A percentile compares a stretch with the other conserved stretches of the same genome.
Conservation (phyloP, 30 jellyfish, hydroid and myxozoan species). For the Cassiopea andromeda region DNA sequence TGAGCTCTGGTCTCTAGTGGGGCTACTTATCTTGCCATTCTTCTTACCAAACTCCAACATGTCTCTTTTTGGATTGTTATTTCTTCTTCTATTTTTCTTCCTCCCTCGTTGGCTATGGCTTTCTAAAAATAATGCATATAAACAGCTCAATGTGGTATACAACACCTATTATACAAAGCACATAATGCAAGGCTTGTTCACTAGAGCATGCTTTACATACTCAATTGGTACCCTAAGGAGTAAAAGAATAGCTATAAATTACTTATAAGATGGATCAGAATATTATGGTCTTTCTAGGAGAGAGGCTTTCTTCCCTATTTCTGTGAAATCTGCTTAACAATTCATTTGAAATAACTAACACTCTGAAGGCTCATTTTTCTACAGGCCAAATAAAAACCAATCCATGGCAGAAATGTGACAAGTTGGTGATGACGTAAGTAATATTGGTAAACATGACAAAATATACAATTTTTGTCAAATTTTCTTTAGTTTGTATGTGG, state of each 20-base stretch:
- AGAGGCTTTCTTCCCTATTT: neutral
- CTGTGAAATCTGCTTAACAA: neutral
- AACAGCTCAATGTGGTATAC: no score
- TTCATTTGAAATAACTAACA: neutral
- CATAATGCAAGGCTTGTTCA: neutral
- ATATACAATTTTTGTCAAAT: no score
- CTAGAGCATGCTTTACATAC: neutral
- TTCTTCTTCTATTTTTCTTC: conserved; percentile 48
- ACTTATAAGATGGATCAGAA: neutral
- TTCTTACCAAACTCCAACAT: neutral
- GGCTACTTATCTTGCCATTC: neutral
- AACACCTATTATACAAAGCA: neutral
- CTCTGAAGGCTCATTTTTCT: neutral
- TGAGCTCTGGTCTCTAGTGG: neutral
- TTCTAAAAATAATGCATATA: neutral
- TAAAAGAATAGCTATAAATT: neutral
- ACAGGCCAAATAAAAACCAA: neutral
- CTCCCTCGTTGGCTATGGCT: conserved; percentile 28
- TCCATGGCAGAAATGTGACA: neutral
- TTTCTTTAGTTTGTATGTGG: no score
- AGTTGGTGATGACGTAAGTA: no score
- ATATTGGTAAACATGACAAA: no score
- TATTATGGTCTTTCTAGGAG: neutral
- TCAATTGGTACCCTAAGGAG: neutral
- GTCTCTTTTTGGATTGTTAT: conserved; percentile 20